Evolutionary conservation across 2,113 vertebrate species (phyloP).

Genomic region (Nyctibius bracteatus): DNA sequence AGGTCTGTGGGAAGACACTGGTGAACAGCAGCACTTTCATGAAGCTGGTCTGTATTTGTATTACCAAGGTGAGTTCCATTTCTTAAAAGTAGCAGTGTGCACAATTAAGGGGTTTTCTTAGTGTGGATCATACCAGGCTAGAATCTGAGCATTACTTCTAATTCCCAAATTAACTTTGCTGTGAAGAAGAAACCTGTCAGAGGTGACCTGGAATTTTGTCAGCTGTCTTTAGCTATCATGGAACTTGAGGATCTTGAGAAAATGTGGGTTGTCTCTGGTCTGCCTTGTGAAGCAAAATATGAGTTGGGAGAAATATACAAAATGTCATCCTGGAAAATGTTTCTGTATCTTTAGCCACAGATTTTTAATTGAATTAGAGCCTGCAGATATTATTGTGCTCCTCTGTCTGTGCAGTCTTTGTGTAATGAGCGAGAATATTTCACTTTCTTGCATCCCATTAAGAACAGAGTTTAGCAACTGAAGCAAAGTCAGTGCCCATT

Average conservation of each 20-base stretch:
- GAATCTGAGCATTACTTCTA: background rate
- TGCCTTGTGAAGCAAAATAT: background rate
- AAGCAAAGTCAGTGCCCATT: background rate
- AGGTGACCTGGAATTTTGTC: background rate
- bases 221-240: background rate
- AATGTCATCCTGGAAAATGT: background rate
- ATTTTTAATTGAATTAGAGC: background rate
- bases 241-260: background rate
- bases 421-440: background rate
- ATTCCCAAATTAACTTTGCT: background rate
- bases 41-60: background rate
- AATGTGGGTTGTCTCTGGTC: background rate
- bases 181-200: background rate
- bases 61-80: background rate
- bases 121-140: background rate
- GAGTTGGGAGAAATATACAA: background rate
- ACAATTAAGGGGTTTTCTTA: background rate
- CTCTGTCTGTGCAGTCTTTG: background rate
- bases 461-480: background rate
- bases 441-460: background rate
- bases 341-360: background rate
- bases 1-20: background rate
- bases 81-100: background rate
- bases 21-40: background rate
- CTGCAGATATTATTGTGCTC: background rate